Percentiles rank a stretch among this genome's conserved stretches.
phyloP scores from a whole-genome alignment of 2,888 invertebrate species.

The Dioctria rufipes region DNA sequence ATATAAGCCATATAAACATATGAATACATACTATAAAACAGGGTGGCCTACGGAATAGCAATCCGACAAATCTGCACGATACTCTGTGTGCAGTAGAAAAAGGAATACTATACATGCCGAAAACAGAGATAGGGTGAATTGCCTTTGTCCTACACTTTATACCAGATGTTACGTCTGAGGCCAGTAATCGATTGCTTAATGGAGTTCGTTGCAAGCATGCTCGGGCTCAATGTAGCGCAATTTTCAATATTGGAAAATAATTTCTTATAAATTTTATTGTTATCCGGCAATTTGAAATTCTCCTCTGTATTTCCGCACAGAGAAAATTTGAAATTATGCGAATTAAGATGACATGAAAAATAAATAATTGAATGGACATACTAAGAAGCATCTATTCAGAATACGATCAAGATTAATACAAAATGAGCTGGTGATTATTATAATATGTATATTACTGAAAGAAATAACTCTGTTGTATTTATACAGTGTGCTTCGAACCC shows the following conservation, averaged over 20 bases:
- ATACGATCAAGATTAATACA: too few relatives aligned
- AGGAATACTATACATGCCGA: not conserved
- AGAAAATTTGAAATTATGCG: slow-evolving; percentile 9
- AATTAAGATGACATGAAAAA: not conserved
- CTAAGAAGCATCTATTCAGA: too few relatives aligned
- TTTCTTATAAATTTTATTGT: slow-evolving; percentile 30
- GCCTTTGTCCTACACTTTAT: slow-evolving; percentile 35
- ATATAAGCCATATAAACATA: too few relatives aligned
- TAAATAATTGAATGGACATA: too few relatives aligned
- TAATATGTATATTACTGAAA: too few relatives aligned
- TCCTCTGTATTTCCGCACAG: slow-evolving; percentile 9
- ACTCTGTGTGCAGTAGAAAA: not conserved
- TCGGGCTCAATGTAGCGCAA: not conserved
- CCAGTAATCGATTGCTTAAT: slow-evolving; percentile 29
- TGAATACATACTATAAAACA: too few relatives aligned
- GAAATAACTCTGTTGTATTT: too few relatives aligned
- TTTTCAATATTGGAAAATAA: slow-evolving; percentile 17
- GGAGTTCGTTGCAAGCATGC: slow-evolving; percentile 2
- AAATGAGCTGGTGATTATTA: too few relatives aligned
- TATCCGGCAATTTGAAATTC: slow-evolving; percentile 24
- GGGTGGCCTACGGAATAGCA: too few relatives aligned
- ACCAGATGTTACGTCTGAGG: not conserved
- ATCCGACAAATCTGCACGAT: not conserved
- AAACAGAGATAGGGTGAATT: not conserved
- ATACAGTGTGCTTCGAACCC: too few relatives aligned